Percentiles rank a stretch among this genome's conserved stretches.
These are phyloP conservation scores for Idris sp. DNA, from an alignment of 1,140 invertebrate species.

Conservation along the genomic window DNA sequence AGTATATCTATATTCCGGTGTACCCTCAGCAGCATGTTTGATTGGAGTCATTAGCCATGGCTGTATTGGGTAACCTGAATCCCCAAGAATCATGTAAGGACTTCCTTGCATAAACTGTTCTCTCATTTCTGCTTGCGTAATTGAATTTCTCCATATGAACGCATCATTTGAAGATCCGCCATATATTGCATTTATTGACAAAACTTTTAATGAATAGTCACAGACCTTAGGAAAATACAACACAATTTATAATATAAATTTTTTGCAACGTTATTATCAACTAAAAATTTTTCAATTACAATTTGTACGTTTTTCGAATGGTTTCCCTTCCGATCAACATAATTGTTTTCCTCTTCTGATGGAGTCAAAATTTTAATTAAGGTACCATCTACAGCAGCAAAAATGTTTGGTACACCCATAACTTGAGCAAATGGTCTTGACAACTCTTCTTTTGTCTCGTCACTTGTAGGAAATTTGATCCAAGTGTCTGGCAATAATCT, in stretches of 20 bases:
- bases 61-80: slow-evolving; percentile 47
- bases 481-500: not conserved
- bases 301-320: slow-evolving; percentile 3
- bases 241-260: too few relatives aligned
- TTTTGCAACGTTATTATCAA: too few relatives aligned
- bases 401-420: slow-evolving; percentile 1
- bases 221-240: too few relatives aligned
- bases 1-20: slow-evolving; percentile 18
- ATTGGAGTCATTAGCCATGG: slow-evolving; percentile 43
- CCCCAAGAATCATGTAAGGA: slow-evolving; percentile 24
- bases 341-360: not conserved
- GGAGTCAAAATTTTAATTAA: not conserved
- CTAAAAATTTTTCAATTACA: not conserved
- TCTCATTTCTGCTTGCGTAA: slow-evolving; percentile 10
- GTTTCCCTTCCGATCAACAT: not conserved
- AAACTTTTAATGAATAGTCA: slow-evolving; percentile 18
- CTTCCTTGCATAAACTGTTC: not conserved
- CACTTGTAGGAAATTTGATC: not conserved
- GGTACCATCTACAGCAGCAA: not conserved
- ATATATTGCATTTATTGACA: slow-evolving; percentile 59
- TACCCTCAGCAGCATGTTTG: not conserved
- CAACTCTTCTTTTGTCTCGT: not conserved
- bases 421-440: not conserved
- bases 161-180: slow-evolving; percentile 54
- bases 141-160: slow-evolving; percentile 48